Base-by-base conservation (phyloP, 2,888 invertebrate species). In the Chouioia cunea region DNA sequence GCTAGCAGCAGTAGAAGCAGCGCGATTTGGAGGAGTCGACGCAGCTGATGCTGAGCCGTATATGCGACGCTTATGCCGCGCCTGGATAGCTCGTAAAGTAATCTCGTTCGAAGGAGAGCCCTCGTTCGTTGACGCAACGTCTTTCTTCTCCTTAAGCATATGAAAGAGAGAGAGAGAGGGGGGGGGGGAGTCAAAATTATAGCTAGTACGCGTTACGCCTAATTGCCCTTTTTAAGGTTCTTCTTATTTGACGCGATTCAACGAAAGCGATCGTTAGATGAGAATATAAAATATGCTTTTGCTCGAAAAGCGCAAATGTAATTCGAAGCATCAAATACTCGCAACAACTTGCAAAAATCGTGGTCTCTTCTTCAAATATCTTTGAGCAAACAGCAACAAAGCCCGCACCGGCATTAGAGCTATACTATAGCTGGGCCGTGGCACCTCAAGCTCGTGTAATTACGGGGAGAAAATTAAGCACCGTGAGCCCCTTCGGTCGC, bases 391-490 rank as follows among this genome's bases (percentile, higher is more conserved):
- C n/a, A 44, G 46, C n/a, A 12, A n/a, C 20, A 36, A 36, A 36
- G 15, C 36, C n/a, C 27, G 18, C 20, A 57, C 16, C 23, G 43
- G 50, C 15, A 56, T 56, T 48, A 68, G 63, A 16, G 3, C 16
- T 48, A n/a, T 48, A n/a, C n/a, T n/a, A n/a, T 16, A 52, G 59
- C 48, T 6, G 48, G 77, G 76, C 75, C 76, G 77, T 76, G 75
- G 76, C 77, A 74, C 76, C 73, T 71, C 73, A 74, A 80, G 80
- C 78, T 80, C 83, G 81, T 82, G 85, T 86, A 86, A 86, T 86
- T 86, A 86, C 86, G 82, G 82, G 82, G 84, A 84, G 84, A 81
- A 85, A 86, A 86, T 86, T 86, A 86, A 86, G 86, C 84, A 85
- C 84, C 85, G 80, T 83, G 82, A 85, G 70, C 72, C 71, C 52